Evolutionary conservation across 2,797 vertebrate species (phyloP).

Genomic region (Bradypodion pumilum): DNA sequence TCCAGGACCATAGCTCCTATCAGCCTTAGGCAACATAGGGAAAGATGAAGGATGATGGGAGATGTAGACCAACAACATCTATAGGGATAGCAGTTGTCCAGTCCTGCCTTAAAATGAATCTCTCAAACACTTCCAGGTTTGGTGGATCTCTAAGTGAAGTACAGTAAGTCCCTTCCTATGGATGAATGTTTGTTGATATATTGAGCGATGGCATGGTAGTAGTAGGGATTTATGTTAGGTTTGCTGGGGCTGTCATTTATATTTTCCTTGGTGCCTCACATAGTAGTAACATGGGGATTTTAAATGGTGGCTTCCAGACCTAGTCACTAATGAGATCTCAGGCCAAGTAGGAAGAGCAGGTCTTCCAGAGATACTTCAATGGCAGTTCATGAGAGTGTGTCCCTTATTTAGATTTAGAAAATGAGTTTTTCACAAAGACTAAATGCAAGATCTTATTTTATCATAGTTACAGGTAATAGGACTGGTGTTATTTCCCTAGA

Average conservation of each 20-base stretch:
- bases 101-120: background rate
- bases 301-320: background rate
- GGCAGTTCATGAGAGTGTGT: no score
- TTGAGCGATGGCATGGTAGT: background rate
- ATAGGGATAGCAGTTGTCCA: background rate
- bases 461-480: rapidly evolving
- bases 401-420: background rate
- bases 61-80: background rate
- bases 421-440: background rate
- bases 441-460: constrained; percentile 15
- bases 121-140: background rate
- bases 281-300: background rate
- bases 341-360: background rate
- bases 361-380: background rate
- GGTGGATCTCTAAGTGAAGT: background rate
- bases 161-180: no score
- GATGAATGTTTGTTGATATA: background rate
- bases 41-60: background rate
- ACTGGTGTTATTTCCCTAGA: background rate
- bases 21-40: background rate
- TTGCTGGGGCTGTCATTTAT: background rate
- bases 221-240: background rate
- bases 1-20: background rate
- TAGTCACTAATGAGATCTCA: background rate
- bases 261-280: background rate